Conservation (phyloP, 2,113 vertebrate genomes). For the Gymnarchus niloticus region DNA sequence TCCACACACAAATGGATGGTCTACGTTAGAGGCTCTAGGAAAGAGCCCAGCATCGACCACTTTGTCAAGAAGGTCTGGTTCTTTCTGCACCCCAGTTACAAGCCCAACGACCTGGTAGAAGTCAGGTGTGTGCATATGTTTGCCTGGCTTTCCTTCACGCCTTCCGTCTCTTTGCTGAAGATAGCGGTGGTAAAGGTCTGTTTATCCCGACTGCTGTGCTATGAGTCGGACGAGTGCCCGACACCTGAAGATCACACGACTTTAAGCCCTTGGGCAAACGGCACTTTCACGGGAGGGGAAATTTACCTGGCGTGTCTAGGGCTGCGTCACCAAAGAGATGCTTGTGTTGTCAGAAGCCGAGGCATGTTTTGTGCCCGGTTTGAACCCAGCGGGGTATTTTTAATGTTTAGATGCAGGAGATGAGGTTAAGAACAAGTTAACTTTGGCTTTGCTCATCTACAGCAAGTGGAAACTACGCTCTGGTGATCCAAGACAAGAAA, state of each 20-base stretch:
- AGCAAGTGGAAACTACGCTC: not conserved
- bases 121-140: constrained; percentile 71
- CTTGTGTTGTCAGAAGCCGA: not conserved
- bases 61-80: constrained; percentile 99
- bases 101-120: constrained; percentile 96
- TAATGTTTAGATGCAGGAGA: not conserved
- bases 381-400: too few species aligned
- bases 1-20: constrained; percentile 99
- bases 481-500: too few species aligned
- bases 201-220: not conserved
- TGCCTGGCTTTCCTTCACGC: not conserved
- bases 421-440: not conserved
- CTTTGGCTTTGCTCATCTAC: not conserved
- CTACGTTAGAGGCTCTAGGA: constrained; percentile 88
- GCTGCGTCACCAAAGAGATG: not conserved
- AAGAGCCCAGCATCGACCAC: constrained; percentile 92
- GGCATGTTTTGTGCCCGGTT: not conserved
- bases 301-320: not conserved
- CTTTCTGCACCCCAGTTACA: constrained; percentile 97
- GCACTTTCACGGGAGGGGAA: not conserved
- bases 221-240: not conserved
- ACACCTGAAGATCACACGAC: not conserved
- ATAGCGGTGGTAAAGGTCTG: too few species aligned
- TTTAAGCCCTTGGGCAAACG: not conserved
- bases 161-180: too few species aligned